Percentiles rank a stretch among this genome's conserved stretches.
Evolutionary conservation across 2,888 invertebrate genomes (phyloP).

Genomic region (Dynastes tityus): DNA sequence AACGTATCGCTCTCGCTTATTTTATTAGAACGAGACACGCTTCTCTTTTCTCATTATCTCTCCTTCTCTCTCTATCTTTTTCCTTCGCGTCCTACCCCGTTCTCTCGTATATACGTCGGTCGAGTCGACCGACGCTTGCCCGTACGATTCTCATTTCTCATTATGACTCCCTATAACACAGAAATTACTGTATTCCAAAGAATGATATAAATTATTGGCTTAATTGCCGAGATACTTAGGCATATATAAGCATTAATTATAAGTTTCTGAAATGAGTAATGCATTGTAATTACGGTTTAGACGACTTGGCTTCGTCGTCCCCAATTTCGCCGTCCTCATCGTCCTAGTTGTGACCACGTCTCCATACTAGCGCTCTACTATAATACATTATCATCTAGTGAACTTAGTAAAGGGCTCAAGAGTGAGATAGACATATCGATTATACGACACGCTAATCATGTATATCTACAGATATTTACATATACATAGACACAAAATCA

Average conservation of each 20-base stretch:
- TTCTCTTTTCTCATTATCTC: not conserved
- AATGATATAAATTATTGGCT: slow-evolving; percentile 68
- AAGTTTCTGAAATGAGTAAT: slow-evolving; percentile 64
- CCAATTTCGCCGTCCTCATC: too few species aligned
- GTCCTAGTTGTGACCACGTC: too few species aligned
- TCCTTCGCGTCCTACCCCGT: not conserved
- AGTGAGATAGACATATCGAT: too few species aligned
- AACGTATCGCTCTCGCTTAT: not conserved
- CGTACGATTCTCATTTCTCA: slow-evolving; percentile 70
- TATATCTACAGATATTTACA: too few species aligned
- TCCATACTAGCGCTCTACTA: too few species aligned
- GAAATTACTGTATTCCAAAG: slow-evolving; percentile 64
- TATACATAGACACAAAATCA: too few species aligned
- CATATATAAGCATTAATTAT: slow-evolving; percentile 65
- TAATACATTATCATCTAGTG: too few species aligned
- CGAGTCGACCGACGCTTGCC: slow-evolving; percentile 49
- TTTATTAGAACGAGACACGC: not conserved
- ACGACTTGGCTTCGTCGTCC: slow-evolving; percentile 6
- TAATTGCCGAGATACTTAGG: slow-evolving; percentile 66
- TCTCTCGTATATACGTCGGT: not conserved
- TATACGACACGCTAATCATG: too few species aligned
- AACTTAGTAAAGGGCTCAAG: too few species aligned
- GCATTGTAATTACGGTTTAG: slow-evolving; percentile 61
- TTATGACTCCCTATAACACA: slow-evolving; percentile 68
- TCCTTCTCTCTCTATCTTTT: slow-evolving; percentile 55